Conservation (phyloP, 2,888 invertebrate species). For the Rhagonycha fulva region DNA sequence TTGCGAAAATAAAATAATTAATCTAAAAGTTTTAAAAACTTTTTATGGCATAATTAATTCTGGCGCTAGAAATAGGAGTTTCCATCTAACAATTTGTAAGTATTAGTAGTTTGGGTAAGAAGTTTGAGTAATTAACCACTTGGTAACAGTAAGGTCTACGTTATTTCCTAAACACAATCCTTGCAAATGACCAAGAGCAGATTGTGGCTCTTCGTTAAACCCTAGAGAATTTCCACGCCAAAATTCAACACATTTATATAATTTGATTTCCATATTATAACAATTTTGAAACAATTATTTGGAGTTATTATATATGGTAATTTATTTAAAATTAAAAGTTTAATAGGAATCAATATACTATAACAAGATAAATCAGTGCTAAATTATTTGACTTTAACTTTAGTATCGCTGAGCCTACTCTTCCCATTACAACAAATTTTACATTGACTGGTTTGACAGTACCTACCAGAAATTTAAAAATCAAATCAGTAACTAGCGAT, state of each 20-base stretch:
- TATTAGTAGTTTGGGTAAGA: constrained; percentile 25
- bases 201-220: constrained; percentile 4
- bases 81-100: constrained; percentile 17
- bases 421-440: background rate
- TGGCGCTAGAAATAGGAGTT: background rate
- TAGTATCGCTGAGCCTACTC: background rate
- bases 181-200: constrained; percentile 21
- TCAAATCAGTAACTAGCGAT: too few relatives aligned
- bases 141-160: constrained; percentile 20
- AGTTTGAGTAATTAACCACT: constrained; percentile 25
- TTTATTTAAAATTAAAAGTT: background rate
- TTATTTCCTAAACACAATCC: constrained; percentile 25
- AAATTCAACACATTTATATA: constrained; percentile 1
- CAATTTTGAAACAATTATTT: background rate
- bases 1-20: background rate
- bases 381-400: background rate
- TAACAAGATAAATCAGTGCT: background rate
- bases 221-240: constrained; percentile 1
- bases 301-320: background rate
- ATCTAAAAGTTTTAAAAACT: background rate
- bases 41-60: background rate
- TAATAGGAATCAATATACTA: background rate
- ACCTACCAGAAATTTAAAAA: too few relatives aligned
- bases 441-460: background rate
- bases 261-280: background rate